phyloP scores from a whole-genome alignment of 2,113 vertebrate genomes.

The Chascanopsetta lugubris region DNA sequence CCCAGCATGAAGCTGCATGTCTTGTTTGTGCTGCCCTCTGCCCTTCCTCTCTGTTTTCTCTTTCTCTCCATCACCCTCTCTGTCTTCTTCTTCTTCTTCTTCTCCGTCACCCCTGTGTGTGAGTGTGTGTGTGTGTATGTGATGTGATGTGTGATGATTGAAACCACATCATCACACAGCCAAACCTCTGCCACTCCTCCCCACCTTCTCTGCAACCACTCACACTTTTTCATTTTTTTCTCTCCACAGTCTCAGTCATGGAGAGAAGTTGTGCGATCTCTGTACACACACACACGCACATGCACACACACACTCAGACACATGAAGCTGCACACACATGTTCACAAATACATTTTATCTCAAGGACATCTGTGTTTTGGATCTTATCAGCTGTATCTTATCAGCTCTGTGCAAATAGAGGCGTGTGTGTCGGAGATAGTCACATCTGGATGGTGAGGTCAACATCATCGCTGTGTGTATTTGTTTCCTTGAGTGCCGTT shows the following conservation, averaged over 20 bases:
- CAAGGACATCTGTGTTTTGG: constrained; percentile 47
- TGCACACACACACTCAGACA: not conserved
- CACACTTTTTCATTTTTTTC: too few species aligned
- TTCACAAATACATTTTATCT: constrained; percentile 23
- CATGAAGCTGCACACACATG: not conserved
- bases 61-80: constrained; percentile 45
- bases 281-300: not conserved
- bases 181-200: constrained; percentile 21
- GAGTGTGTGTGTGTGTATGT: too few species aligned
- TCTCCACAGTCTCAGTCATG: constrained; percentile 11
- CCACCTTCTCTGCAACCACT: constrained; percentile 54
- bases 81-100: constrained; percentile 36
- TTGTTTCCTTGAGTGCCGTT: too few species aligned
- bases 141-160: constrained; percentile 63
- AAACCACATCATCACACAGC: constrained; percentile 60
- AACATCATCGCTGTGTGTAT: too few species aligned
- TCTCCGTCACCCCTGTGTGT: too few species aligned
- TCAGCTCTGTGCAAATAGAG: constrained; percentile 1
- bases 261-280: not conserved
- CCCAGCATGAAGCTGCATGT: constrained; percentile 19
- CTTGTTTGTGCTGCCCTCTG: constrained; percentile 48
- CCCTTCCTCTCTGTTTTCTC: constrained; percentile 33
- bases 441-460: too few species aligned
- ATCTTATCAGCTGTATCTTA: constrained; percentile 42
- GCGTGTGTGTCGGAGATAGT: not conserved